These are phyloP conservation scores for Datnioides undecimradiatus DNA, from an alignment of 2,113 vertebrate species.

Conservation along the genomic window DNA sequence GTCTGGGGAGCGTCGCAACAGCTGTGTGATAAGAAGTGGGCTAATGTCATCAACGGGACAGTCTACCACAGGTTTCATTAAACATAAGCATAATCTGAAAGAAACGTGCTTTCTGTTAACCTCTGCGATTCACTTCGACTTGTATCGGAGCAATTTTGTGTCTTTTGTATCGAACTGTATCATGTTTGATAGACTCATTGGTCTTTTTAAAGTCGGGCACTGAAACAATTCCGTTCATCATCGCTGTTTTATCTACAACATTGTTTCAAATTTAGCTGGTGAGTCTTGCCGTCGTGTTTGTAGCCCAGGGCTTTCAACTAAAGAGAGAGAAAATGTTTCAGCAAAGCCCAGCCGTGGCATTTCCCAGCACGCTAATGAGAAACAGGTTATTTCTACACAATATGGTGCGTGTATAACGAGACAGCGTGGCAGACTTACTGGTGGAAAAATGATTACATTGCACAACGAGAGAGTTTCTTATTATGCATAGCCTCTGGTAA, in stretches of 20 bases:
- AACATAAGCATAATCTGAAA: not conserved
- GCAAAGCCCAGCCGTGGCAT: slow-evolving; percentile 53
- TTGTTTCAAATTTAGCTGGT: slow-evolving; percentile 18
- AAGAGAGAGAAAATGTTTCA: slow-evolving; percentile 54
- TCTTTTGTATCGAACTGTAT: not conserved
- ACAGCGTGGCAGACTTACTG: slow-evolving; percentile 33
- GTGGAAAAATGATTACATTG: slow-evolving; percentile 65
- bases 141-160: not conserved
- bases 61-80: slow-evolving; percentile 7
- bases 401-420: slow-evolving; percentile 52
- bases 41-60: slow-evolving; percentile 8
- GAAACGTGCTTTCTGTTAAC: not conserved
- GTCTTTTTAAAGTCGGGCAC: not conserved
- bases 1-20: slow-evolving; percentile 27
- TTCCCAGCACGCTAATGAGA: slow-evolving; percentile 70
- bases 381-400: slow-evolving; percentile 71
- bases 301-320: slow-evolving; percentile 50
- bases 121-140: not conserved
- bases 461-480: slow-evolving; percentile 55
- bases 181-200: not conserved
- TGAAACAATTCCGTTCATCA: slow-evolving; percentile 12
- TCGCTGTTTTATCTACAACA: slow-evolving; percentile 19
- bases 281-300: not conserved
- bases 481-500: slow-evolving; percentile 62
- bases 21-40: slow-evolving; percentile 45